Evolutionary conservation across 2,113 vertebrate species (phyloP).

Genomic region (Pollimyrus isidori): DNA sequence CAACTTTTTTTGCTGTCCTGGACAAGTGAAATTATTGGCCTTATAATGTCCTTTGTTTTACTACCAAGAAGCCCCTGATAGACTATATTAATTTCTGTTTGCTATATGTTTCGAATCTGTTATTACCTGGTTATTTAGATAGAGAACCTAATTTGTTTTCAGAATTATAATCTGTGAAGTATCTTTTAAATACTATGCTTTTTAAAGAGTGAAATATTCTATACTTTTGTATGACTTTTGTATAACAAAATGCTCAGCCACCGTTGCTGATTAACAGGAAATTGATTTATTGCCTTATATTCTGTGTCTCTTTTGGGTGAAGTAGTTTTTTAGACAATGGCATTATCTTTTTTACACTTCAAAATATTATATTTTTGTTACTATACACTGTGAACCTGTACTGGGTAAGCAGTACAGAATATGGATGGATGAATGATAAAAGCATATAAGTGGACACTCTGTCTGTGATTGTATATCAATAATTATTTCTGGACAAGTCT

Average conservation of each 20-base stretch:
- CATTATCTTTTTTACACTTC: neutral
- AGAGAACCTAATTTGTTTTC: neutral
- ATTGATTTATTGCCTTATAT: neutral
- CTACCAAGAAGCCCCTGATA: neutral
- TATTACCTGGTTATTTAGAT: neutral
- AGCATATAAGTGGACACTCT: neutral
- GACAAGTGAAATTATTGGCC: neutral
- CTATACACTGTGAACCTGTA: neutral
- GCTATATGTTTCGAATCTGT: neutral
- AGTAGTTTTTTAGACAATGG: neutral
- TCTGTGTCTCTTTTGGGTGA: neutral
- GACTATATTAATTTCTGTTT: neutral
- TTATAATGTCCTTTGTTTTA: neutral
- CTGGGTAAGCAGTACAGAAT: neutral
- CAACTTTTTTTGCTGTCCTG: neutral
- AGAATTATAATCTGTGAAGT: constrained; percentile 3
- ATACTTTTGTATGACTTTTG: neutral
- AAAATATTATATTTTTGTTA: neutral
- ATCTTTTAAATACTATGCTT: neutral
- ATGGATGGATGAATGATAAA: neutral
- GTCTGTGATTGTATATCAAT: neutral
- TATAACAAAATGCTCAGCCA: neutral
- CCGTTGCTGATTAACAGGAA: neutral
- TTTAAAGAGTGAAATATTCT: neutral
- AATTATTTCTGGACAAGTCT: neutral